A percentile compares a stretch with the other conserved stretches of the same genome.
phyloP scores from a whole-genome alignment of 1,140 invertebrate genomes.

The Chrysomallon squamiferum region DNA sequence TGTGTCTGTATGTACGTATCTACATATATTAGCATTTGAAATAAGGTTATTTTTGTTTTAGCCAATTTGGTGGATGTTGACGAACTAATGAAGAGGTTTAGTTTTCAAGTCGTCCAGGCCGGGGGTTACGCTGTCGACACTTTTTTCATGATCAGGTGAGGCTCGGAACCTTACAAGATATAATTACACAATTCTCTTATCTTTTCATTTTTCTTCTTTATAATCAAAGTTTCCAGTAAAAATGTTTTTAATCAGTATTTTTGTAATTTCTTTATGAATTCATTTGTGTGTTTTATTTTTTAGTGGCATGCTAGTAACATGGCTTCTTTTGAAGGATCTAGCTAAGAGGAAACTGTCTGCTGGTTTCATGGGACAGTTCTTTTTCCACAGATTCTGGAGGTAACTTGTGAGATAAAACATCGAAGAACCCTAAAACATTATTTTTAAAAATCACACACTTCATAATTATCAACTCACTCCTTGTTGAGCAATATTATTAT shows the following conservation, averaged over 20 bases:
- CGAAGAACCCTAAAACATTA: too few species aligned
- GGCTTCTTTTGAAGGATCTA: slow-evolving; percentile 66
- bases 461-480: too few species aligned
- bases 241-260: too few species aligned
- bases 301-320: slow-evolving; percentile 70
- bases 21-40: not conserved
- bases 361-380: slow-evolving; percentile 36
- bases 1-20: too few species aligned
- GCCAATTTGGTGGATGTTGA: slow-evolving; percentile 25
- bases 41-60: slow-evolving; percentile 4
- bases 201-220: too few species aligned
- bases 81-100: slow-evolving; percentile 21
- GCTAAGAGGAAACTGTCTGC: slow-evolving; percentile 40
- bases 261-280: too few species aligned
- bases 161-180: not conserved
- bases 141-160: slow-evolving; percentile 51
- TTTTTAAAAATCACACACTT: too few species aligned
- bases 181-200: not conserved
- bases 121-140: slow-evolving; percentile 52
- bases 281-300: not conserved
- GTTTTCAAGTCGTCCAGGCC: slow-evolving; percentile 29
- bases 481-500: too few species aligned
- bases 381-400: slow-evolving; percentile 58
- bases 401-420: too few species aligned
- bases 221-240: too few species aligned